These are phyloP conservation scores for Peromyscus maniculatus DNA, from an alignment of 2,113 vertebrate species.

Conservation along the genomic window DNA sequence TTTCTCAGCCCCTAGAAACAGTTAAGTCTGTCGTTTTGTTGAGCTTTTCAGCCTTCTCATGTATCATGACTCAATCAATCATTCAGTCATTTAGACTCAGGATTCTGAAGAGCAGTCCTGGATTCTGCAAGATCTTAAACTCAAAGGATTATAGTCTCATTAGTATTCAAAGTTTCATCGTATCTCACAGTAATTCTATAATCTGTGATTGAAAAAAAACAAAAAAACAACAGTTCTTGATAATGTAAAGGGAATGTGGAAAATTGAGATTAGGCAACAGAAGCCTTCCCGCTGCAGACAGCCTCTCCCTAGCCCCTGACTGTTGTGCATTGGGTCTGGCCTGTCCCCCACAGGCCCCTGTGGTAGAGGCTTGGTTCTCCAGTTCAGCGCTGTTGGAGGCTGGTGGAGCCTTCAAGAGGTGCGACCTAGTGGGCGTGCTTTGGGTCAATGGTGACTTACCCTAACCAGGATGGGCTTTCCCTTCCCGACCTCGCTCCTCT, in stretches of 20 bases:
- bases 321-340: neutral
- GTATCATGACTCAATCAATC: neutral
- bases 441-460: neutral
- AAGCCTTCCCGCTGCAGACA: neutral
- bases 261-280: neutral
- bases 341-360: neutral
- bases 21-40: slow-evolving; percentile 27
- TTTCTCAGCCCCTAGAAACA: neutral
- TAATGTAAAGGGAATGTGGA: neutral
- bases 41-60: neutral
- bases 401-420: neutral
- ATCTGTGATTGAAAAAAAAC: neutral
- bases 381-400: neutral
- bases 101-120: neutral
- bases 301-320: neutral
- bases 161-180: neutral
- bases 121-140: neutral
- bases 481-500: neutral
- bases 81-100: neutral
- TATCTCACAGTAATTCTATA: neutral
- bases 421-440: too few species aligned
- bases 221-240: neutral
- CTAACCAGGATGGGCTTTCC: neutral
- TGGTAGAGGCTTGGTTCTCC: neutral
- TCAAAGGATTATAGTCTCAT: neutral